Conservation (phyloP, 2,113 vertebrate genomes). For the Entelurus aequoreus region DNA sequence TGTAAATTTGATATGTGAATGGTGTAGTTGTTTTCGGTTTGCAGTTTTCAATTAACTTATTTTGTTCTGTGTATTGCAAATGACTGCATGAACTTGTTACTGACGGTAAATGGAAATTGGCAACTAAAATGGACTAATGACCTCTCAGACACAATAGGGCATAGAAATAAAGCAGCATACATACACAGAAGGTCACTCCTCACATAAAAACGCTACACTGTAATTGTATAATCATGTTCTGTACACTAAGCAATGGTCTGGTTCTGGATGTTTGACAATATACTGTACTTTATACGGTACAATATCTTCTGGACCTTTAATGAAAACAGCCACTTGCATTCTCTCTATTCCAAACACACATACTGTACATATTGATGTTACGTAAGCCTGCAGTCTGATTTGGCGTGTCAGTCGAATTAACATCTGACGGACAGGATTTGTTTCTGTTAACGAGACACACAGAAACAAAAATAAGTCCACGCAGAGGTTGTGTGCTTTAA, state of each 20-base stretch:
- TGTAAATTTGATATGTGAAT: neutral
- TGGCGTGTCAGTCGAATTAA: constrained; percentile 42
- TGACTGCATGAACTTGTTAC: neutral
- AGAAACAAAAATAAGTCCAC: constrained; percentile 14
- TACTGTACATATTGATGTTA: constrained; percentile 34
- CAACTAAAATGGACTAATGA: neutral
- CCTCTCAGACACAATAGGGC: too few relatives aligned
- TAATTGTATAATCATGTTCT: constrained; percentile 21
- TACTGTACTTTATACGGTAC: neutral
- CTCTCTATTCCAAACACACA: neutral
- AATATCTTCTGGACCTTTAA: constrained; percentile 36
- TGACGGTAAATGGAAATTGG: constrained; percentile 20
- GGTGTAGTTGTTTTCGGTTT: neutral
- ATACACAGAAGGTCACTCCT: constrained; percentile 19
- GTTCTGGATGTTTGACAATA: constrained; percentile 21
- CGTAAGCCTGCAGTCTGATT: constrained; percentile 39
- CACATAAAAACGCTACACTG: constrained; percentile 23
- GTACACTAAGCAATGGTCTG: constrained; percentile 20
- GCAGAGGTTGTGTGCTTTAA: neutral
- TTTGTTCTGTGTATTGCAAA: too few relatives aligned
- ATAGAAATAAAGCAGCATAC: constrained; percentile 18
- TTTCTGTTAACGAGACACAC: constrained; percentile 30
- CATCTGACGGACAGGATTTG: constrained; percentile 40
- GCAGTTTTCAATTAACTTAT: neutral
- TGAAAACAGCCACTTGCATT: constrained; percentile 17